Conservation (phyloP, 2,113 vertebrate genomes). For the Acinonyx jubatus region DNA sequence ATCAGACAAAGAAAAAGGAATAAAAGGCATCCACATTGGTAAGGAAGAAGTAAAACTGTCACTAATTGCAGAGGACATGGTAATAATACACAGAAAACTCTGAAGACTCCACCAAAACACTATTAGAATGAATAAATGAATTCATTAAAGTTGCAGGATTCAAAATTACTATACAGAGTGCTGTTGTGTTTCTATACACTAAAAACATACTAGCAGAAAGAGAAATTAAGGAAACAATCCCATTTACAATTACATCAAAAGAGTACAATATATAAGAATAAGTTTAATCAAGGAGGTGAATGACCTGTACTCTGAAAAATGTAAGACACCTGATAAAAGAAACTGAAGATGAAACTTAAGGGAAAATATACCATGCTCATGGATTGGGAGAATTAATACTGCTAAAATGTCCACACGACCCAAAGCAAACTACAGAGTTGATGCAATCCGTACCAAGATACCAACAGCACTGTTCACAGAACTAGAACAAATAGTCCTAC, state of each 20-base stretch:
- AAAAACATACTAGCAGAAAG: background rate
- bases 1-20: background rate
- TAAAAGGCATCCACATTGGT: background rate
- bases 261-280: background rate
- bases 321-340: background rate
- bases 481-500: background rate
- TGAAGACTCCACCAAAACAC: background rate
- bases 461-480: background rate
- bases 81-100: background rate
- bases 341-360: background rate
- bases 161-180: background rate
- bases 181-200: background rate
- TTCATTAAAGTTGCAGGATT: background rate
- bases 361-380: background rate
- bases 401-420: background rate
- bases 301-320: background rate
- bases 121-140: background rate
- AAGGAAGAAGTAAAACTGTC: background rate
- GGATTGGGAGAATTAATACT: background rate
- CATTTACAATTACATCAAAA: background rate
- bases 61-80: background rate
- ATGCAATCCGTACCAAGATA: background rate
- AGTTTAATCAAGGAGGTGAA: background rate
- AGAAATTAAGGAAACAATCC: background rate
- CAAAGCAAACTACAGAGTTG: background rate